These are phyloP conservation scores for Macaria liturata DNA, from an alignment of 2,888 invertebrate genomes.

Conservation along the genomic window DNA sequence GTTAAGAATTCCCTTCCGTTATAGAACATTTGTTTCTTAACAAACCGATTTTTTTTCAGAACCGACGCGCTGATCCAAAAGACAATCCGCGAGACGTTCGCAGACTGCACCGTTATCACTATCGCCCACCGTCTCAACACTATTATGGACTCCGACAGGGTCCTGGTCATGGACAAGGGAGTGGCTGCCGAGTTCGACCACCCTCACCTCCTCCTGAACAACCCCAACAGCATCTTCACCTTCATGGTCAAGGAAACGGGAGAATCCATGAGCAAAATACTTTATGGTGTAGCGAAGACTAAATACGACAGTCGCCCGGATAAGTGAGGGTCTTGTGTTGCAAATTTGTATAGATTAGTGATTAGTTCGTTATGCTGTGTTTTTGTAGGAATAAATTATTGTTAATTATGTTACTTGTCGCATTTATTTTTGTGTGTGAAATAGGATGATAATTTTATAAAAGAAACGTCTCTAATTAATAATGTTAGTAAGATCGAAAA, in stretches of 20 bases:
- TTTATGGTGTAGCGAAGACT: constrained; percentile 62
- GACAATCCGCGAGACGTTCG: constrained; percentile 91
- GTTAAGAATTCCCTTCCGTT: no score
- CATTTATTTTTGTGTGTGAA: no score
- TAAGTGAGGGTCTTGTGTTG: constrained; percentile 2
- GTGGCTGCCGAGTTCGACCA: constrained; percentile 87
- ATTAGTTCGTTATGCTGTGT: no score
- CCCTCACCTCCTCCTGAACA: constrained; percentile 84
- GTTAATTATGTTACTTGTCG: no score
- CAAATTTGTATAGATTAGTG: background rate
- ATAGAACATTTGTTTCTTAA: no score
- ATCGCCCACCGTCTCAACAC: constrained; percentile 97
- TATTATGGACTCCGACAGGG: constrained; percentile 94
- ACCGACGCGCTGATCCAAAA: constrained; percentile 91
- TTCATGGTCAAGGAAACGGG: constrained; percentile 89
- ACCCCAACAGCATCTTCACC: constrained; percentile 82
- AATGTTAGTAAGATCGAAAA: no score
- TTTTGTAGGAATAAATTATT: no score
- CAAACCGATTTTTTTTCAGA: constrained; percentile 39
- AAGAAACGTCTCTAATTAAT: no score
- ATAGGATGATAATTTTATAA: no score
- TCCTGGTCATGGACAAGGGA: constrained; percentile 94
- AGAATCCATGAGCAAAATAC: constrained; percentile 60
- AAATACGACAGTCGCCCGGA: constrained; percentile 49
- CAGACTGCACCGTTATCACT: constrained; percentile 92